These are phyloP conservation scores for Erpobdella octoculata DNA, from an alignment of 2,888 invertebrate species.

Conservation along the genomic window DNA sequence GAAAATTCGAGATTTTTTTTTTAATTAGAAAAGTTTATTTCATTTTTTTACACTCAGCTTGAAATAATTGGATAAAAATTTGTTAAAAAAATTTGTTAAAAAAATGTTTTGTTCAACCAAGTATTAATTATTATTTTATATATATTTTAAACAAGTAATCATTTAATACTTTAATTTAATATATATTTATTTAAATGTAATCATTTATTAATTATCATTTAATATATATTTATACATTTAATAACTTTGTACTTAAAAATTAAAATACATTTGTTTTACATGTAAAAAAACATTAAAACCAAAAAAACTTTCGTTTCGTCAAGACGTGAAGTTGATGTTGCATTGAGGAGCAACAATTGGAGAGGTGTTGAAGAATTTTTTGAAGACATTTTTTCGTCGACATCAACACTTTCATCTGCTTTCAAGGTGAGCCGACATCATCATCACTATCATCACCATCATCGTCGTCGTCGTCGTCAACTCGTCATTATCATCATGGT, in stretches of 20 bases:
- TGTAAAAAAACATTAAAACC: too few relatives aligned
- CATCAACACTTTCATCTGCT: not conserved
- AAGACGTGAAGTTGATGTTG: not conserved
- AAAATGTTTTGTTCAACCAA: not conserved
- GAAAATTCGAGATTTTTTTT: too few relatives aligned
- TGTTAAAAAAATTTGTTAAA: not conserved
- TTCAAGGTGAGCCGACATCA: not conserved
- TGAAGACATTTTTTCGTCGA: not conserved
- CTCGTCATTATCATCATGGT: too few relatives aligned
- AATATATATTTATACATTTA: not conserved
- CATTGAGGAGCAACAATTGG: not conserved
- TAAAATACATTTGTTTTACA: too few relatives aligned
- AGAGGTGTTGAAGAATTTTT: not conserved
- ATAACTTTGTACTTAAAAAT: not conserved
- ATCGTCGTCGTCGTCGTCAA: too few relatives aligned
- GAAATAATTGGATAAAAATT: not conserved
- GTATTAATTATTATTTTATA: not conserved
- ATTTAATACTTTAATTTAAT: not conserved
- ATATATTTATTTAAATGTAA: not conserved
- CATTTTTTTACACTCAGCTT: too few relatives aligned
- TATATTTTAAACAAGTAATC: not conserved
- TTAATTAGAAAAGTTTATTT: too few relatives aligned
- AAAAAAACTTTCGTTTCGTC: too few relatives aligned
- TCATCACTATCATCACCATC: too few relatives aligned
- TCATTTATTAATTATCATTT: not conserved